Evolutionary conservation across 1,140 invertebrate species (phyloP).

Genomic region (Dendroctonus ponderosae): DNA sequence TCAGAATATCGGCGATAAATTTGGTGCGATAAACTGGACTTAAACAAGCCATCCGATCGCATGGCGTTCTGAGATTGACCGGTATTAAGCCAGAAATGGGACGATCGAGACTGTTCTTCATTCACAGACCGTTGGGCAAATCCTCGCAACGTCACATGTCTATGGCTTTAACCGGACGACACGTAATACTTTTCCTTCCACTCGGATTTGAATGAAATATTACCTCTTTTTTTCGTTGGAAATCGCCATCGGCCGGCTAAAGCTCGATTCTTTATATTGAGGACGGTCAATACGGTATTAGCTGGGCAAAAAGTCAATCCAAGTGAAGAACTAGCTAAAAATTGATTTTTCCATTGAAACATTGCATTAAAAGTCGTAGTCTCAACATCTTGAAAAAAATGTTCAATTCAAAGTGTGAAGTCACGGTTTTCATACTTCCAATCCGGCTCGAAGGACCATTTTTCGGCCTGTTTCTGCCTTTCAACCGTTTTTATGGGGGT

Average conservation of each 20-base stretch:
- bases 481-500: too few relatives aligned
- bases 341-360: too few relatives aligned
- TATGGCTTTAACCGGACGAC: constrained; percentile 26
- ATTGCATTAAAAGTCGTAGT: too few relatives aligned
- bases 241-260: constrained; percentile 1
- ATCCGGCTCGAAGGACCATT: too few relatives aligned
- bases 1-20: constrained; percentile 15
- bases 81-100: constrained; percentile 49
- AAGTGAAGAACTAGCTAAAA: too few relatives aligned
- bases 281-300: too few relatives aligned
- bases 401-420: too few relatives aligned
- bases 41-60: constrained; percentile 17
- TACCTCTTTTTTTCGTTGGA: constrained; percentile 14
- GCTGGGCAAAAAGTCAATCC: too few relatives aligned
- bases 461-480: too few relatives aligned
- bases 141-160: constrained; percentile 35
- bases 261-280: too few relatives aligned
- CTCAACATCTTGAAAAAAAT: too few relatives aligned
- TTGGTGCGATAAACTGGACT: constrained; percentile 7
- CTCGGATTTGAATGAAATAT: constrained; percentile 34
- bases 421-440: too few relatives aligned
- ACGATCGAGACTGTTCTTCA: constrained; percentile 48
- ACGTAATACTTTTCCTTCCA: constrained; percentile 33
- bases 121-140: constrained; percentile 49
- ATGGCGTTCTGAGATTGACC: constrained; percentile 47